A percentile compares a stretch with the other conserved stretches of the same genome.
phyloP scores from a whole-genome alignment of 2,797 vertebrate genomes.

The Salarias fasciatus region DNA sequence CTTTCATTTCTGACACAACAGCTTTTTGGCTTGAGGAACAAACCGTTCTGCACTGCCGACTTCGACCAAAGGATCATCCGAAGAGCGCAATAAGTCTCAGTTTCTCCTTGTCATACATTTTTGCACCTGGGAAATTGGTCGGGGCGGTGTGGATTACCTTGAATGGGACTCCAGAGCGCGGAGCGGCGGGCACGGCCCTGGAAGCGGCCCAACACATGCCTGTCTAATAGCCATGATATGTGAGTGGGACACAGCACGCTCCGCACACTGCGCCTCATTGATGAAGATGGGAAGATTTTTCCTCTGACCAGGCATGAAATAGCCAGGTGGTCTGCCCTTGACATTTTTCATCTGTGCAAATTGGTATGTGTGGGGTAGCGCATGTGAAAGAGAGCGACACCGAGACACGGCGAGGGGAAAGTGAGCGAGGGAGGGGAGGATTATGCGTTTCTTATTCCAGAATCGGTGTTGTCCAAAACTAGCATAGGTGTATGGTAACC shows the following conservation, averaged over 20 bases:
- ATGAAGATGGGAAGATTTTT: conserved; percentile 77
- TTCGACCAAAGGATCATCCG: conserved; percentile 43
- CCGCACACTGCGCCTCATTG: conserved; percentile 80
- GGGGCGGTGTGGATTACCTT: conserved; percentile 66
- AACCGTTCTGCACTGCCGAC: conserved; percentile 38
- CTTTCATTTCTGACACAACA: conserved; percentile 26
- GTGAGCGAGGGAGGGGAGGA: conserved; percentile 47
- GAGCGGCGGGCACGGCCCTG: conserved; percentile 61
- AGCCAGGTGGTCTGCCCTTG: conserved; percentile 79
- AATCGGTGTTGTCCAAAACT: conserved; percentile 76
- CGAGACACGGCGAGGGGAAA: conserved; percentile 27
- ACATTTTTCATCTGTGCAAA: conserved; percentile 78
- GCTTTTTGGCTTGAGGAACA: conserved; percentile 16
- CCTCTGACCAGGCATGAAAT: conserved; percentile 71
- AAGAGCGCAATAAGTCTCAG: conserved; percentile 53
- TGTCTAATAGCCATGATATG: conserved; percentile 80
- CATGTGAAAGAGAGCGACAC: conserved; percentile 45
- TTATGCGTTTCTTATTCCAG: conserved; percentile 72
- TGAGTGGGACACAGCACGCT: conserved; percentile 68
- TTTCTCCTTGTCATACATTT: conserved; percentile 66
- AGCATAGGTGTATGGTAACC: conserved; percentile 76
- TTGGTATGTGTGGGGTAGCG: conserved; percentile 75
- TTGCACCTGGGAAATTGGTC: conserved; percentile 73
- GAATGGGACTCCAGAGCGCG: conserved; percentile 66
- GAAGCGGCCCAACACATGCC: conserved; percentile 74